Conservation (phyloP, 2,797 vertebrate species). For the Molothrus ater region DNA sequence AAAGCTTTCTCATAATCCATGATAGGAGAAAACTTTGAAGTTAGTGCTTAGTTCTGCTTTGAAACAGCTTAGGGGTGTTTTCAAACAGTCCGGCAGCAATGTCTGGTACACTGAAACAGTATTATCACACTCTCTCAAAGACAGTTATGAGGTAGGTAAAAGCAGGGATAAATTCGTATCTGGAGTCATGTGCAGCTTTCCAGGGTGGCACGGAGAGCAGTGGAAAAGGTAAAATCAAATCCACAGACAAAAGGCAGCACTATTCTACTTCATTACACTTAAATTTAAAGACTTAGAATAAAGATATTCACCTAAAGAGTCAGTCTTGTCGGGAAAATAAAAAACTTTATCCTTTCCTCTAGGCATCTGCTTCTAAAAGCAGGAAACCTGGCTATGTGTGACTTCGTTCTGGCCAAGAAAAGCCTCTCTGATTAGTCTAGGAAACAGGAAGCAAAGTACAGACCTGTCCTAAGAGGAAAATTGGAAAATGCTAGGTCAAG, state of each 20-base stretch:
- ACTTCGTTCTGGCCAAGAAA: not conserved
- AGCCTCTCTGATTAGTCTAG: not conserved
- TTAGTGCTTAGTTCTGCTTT: not conserved
- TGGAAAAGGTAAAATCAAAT: not conserved
- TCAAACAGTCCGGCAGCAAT: rapidly evolving
- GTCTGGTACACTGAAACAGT: not conserved
- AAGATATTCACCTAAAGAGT: not conserved
- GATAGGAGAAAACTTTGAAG: not conserved
- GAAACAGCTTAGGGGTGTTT: not conserved
- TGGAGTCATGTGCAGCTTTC: not conserved
- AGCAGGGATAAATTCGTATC: not conserved
- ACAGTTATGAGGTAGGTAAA: not conserved
- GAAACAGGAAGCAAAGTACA: not conserved
- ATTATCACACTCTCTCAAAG: not conserved
- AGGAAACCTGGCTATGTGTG: not conserved
- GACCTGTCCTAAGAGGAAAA: not conserved
- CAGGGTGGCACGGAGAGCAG: not conserved
- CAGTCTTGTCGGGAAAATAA: not conserved
- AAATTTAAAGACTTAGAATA: not conserved
- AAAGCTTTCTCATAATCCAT: not conserved
- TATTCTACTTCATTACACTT: not conserved
- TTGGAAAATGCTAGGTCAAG: not conserved
- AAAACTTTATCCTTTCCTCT: not conserved
- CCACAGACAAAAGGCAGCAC: not conserved
- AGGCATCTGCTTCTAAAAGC: not conserved